Conservation (phyloP, 1,140 invertebrate species). For the Tribolium castaneum region DNA sequence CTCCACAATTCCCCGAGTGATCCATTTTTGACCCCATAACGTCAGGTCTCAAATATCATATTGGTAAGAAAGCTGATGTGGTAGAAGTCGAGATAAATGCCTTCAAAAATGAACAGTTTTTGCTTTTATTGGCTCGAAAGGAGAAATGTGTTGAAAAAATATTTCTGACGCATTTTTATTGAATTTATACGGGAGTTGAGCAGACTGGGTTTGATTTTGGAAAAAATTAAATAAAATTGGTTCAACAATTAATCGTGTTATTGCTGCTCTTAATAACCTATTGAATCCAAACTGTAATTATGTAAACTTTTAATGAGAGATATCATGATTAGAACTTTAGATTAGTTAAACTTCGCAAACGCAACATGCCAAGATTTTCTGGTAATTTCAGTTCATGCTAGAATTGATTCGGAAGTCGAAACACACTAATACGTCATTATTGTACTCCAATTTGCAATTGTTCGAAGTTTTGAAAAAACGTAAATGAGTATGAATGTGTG, state of each 20-base stretch:
- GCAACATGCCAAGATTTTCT: constrained; percentile 5
- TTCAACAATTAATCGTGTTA: background rate
- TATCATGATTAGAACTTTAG: constrained; percentile 19
- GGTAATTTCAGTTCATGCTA: constrained; percentile 3
- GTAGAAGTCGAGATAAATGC: background rate
- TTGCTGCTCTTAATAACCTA: background rate
- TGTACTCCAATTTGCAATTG: background rate
- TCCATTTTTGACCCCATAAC: background rate
- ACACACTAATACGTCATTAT: background rate
- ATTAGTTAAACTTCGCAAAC: constrained; percentile 10
- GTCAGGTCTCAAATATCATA: background rate
- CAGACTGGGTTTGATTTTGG: no score
- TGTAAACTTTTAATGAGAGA: constrained; percentile 28
- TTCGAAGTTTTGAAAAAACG: background rate
- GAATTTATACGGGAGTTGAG: background rate
- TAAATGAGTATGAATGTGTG: no score
- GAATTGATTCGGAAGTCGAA: background rate
- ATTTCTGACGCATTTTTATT: background rate
- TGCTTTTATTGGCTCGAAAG: background rate
- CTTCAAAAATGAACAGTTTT: background rate
- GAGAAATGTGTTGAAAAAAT: background rate
- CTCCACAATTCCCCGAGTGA: background rate
- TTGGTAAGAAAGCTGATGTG: background rate
- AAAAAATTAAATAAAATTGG: no score
- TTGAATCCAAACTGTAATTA: background rate